A percentile compares a stretch with the other conserved stretches of the same genome.
These are phyloP conservation scores for Lissocephala sabroskyi DNA, from an alignment of 2,888 invertebrate genomes.

Conservation along the genomic window DNA sequence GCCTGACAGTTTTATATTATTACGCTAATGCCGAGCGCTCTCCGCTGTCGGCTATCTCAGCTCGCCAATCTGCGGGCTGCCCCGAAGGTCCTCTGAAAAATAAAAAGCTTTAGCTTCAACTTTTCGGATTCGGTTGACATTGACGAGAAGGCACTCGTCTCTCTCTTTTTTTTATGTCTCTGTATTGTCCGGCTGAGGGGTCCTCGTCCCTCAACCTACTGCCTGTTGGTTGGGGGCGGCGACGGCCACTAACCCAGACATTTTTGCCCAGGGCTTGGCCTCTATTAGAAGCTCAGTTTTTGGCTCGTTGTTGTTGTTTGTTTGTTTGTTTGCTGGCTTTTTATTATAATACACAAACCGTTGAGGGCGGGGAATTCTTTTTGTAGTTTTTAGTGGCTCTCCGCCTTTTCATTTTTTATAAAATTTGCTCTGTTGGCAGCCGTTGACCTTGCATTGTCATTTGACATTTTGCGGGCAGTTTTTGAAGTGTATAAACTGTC, in stretches of 20 bases:
- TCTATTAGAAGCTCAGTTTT: constrained; percentile 33
- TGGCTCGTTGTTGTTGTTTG: not conserved
- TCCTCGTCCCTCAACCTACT: too few relatives aligned
- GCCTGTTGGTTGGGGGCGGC: too few relatives aligned
- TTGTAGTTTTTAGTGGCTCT: not conserved
- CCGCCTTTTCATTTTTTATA: not conserved
- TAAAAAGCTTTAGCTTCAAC: not conserved
- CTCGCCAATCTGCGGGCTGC: too few relatives aligned
- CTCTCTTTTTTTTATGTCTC: not conserved
- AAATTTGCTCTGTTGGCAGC: constrained; percentile 13
- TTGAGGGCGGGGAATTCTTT: not conserved
- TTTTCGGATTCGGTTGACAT: constrained; percentile 1
- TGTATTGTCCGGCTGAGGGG: not conserved
- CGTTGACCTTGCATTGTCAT: constrained; percentile 45
- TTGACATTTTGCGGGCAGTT: constrained; percentile 34
- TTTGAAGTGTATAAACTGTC: constrained; percentile 10
- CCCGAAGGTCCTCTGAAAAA: too few relatives aligned
- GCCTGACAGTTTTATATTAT: not conserved
- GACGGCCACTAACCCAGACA: constrained; percentile 1
- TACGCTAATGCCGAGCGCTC: not conserved
- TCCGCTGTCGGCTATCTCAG: too few relatives aligned
- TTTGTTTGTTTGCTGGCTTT: constrained; percentile 7
- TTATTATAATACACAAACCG: not conserved
- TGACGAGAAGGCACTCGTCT: not conserved
- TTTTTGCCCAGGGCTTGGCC: constrained; percentile 18